Conservation (phyloP, 30 jellyfish, hydroid and myxozoan genomes). For the Hydractinia echinata region DNA sequence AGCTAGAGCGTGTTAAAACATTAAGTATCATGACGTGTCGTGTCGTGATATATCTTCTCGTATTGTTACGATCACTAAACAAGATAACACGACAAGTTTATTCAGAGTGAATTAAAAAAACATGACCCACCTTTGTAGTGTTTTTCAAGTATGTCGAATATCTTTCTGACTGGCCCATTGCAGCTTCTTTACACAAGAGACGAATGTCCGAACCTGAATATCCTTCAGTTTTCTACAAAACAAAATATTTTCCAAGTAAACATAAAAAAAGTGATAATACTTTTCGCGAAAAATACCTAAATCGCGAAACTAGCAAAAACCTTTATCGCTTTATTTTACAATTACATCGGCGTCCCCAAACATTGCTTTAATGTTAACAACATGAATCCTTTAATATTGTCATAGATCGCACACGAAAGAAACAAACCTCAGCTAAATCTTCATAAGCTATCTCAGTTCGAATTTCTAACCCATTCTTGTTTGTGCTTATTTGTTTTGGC, state of each 20-base stretch:
- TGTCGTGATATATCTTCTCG: not conserved
- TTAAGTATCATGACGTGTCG: no score
- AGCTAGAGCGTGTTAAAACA: not conserved
- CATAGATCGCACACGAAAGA: not conserved
- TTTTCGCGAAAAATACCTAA: no score
- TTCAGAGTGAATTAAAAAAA: not conserved
- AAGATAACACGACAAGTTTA: not conserved
- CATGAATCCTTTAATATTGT: no score
- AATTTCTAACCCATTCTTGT: slow-evolving; percentile 33
- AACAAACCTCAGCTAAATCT: slow-evolving; percentile 53
- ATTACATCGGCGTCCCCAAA: no score
- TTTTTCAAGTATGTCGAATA: slow-evolving; percentile 57
- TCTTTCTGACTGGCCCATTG: slow-evolving; percentile 88
- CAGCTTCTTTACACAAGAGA: slow-evolving; percentile 89
- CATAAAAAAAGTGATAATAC: no score
- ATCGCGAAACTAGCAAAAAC: no score
- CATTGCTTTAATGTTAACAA: no score
- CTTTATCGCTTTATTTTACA: no score
- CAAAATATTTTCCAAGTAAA: no score
- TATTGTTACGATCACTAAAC: no score
- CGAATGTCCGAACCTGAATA: slow-evolving; percentile 93
- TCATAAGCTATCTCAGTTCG: slow-evolving; percentile 55
- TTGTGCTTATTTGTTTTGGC: slow-evolving; percentile 49
- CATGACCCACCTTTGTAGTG: slow-evolving; percentile 35
- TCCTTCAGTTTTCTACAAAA: slow-evolving; percentile 61